Evolutionary conservation across 2,113 vertebrate species (phyloP).

Genomic region (Agapornis roseicollis): DNA sequence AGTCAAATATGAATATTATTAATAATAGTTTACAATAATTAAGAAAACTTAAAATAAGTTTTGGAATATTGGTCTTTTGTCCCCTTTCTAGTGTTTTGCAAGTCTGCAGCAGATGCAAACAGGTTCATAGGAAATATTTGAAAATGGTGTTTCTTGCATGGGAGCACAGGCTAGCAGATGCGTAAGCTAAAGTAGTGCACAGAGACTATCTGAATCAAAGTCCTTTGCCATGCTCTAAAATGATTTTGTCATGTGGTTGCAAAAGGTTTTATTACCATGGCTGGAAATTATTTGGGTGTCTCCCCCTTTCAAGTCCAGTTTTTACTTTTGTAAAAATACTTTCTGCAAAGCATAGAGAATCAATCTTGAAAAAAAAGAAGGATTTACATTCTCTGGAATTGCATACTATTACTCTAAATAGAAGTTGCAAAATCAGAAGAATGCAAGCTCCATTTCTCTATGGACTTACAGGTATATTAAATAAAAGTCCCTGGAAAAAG

Average conservation of each 20-base stretch:
- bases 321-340: background rate
- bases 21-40: background rate
- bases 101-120: background rate
- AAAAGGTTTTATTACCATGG: background rate
- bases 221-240: background rate
- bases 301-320: background rate
- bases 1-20: background rate
- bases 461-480: background rate
- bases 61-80: background rate
- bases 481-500: background rate
- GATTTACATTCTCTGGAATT: background rate
- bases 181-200: background rate
- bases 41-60: background rate
- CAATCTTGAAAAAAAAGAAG: background rate
- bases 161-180: background rate
- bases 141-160: fast-evolving
- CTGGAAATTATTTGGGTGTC: background rate
- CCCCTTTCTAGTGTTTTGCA: background rate
- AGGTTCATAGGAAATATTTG: background rate
- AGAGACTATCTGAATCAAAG: background rate
- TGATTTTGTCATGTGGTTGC: too few species aligned
- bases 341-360: background rate
- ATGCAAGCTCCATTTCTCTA: background rate
- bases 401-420: background rate
- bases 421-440: background rate